phyloP scores from a whole-genome alignment of 53 echinoderm and acorn worm genomes.

The Mesocentrotus franciscanus region DNA sequence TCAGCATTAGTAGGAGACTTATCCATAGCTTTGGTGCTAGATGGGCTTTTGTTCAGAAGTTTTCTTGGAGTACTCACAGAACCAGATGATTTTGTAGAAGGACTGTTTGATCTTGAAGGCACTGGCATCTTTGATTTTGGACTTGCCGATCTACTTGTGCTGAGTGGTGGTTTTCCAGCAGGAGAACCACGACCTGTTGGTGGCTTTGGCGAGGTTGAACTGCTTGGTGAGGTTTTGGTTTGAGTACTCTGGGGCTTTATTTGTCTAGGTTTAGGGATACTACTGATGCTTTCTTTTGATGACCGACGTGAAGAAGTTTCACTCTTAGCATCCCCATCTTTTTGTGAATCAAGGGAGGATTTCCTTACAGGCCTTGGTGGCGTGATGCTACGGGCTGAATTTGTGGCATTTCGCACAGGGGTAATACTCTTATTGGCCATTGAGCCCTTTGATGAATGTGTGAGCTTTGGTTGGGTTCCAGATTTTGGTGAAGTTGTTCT shows the following conservation, averaged over 20 bases:
- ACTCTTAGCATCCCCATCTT: conserved; percentile 55
- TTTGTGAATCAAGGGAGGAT: conserved; percentile 66
- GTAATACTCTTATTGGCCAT: conserved; percentile 40
- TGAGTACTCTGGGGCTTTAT: conserved; percentile 34
- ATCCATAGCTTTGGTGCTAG: neutral
- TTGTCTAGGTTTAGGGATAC: conserved; percentile 62
- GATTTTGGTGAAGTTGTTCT: conserved; percentile 78
- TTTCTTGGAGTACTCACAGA: conserved; percentile 16
- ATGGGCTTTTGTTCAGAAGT: conserved; percentile 49
- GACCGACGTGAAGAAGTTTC: conserved; percentile 59
- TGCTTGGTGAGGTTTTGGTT: neutral
- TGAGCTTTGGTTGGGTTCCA: conserved; percentile 56
- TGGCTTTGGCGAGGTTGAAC: conserved; percentile 31
- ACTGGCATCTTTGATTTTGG: conserved; percentile 64
- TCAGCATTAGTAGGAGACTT: neutral
- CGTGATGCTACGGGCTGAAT: conserved; percentile 58
- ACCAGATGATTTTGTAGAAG: conserved; percentile 39
- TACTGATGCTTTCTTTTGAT: conserved; percentile 46
- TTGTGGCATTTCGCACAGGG: conserved; percentile 29
- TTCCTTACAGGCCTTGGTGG: conserved; percentile 59
- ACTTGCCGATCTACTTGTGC: conserved; percentile 66
- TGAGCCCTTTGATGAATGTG: conserved; percentile 42
- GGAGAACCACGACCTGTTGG: conserved; percentile 64
- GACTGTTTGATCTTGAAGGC: conserved; percentile 63
- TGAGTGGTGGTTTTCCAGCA: conserved; percentile 51